These are phyloP conservation scores for Linepithema humile DNA, from an alignment of 1,140 invertebrate species.

Conservation along the genomic window DNA sequence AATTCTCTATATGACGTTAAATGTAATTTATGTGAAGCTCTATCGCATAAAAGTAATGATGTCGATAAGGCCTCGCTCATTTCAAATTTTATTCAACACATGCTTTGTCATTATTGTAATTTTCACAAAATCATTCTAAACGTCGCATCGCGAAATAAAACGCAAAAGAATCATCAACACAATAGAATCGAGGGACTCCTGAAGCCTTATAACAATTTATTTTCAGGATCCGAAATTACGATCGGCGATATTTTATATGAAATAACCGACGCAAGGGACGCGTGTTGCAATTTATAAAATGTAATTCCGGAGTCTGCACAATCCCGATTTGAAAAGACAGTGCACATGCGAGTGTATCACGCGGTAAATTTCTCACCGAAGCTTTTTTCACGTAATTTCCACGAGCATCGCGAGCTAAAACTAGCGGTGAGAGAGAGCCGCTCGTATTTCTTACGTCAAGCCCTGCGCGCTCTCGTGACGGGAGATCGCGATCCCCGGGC, in stretches of 20 bases:
- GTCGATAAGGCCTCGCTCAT: not conserved
- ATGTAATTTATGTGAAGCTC: not conserved
- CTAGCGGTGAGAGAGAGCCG: not conserved
- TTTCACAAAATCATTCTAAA: not conserved
- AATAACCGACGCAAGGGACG: not conserved
- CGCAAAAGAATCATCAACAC: too few relatives aligned
- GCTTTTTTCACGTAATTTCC: slow-evolving; percentile 38
- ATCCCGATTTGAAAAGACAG: not conserved
- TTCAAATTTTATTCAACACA: not conserved
- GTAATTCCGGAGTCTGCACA: not conserved
- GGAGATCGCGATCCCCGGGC: slow-evolving; percentile 29
- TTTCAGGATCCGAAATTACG: not conserved
- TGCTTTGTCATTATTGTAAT: not conserved
- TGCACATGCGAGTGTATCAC: slow-evolving; percentile 2
- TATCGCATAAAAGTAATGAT: not conserved
- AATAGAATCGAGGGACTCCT: not conserved
- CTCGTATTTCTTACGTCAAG: slow-evolving; percentile 47
- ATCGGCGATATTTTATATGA: not conserved
- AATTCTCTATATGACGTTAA: not conserved
- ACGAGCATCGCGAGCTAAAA: slow-evolving; percentile 23
- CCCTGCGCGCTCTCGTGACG: slow-evolving; percentile 42
- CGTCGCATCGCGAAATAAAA: not conserved
- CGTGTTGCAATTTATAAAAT: not conserved
- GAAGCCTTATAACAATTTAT: not conserved
- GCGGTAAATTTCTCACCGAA: not conserved